A percentile compares a stretch with the other conserved stretches of the same genome.
These are phyloP conservation scores for Microtus ochrogaster DNA, from an alignment of 2,113 vertebrate species.

Conservation along the genomic window DNA sequence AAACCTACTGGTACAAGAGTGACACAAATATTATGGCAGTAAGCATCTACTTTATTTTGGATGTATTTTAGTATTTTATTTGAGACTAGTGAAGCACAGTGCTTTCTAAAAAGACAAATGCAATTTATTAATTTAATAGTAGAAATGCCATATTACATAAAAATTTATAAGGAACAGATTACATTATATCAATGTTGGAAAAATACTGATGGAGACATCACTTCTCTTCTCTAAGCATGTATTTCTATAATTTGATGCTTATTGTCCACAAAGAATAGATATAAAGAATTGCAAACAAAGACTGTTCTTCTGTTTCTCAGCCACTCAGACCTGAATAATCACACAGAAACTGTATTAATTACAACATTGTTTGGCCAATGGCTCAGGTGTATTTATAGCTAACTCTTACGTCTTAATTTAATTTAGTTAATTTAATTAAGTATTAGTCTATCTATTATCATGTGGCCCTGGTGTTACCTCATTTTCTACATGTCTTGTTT, in stretches of 20 bases:
- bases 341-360: no score
- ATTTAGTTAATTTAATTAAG: no score
- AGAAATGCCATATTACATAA: neutral
- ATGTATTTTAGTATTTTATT: neutral
- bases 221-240: constrained; percentile 17
- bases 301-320: no score
- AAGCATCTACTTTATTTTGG: neutral
- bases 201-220: neutral
- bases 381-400: no score
- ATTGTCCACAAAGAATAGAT: neutral
- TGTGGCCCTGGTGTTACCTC: no score
- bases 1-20: neutral
- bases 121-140: neutral
- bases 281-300: no score
- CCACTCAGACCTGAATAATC: no score
- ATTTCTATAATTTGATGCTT: neutral
- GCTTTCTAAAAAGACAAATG: neutral
- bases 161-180: neutral
- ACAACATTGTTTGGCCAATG: no score
- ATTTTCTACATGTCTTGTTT: no score
- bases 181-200: constrained; percentile 4
- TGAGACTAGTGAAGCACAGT: neutral
- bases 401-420: no score
- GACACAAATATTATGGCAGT: neutral
- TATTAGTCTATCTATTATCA: no score